Evolutionary conservation across 2,113 vertebrate genomes (phyloP).

Genomic region (Syrrhaptes paradoxus): DNA sequence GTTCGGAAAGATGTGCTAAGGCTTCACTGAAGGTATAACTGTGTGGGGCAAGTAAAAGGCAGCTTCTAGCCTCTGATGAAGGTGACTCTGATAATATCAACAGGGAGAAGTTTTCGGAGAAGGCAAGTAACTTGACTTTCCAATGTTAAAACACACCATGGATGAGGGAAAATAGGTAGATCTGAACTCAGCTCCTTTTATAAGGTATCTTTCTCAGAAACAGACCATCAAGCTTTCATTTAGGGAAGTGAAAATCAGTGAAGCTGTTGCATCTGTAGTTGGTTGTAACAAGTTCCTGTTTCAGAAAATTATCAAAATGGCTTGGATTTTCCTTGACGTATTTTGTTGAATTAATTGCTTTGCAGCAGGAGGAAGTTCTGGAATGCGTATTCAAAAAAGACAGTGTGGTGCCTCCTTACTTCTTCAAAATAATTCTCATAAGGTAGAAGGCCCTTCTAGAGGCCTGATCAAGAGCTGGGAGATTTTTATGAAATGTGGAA

Average conservation of each 20-base stretch:
- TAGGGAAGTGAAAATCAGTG: slow-evolving; percentile 21
- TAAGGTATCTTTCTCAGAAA: background rate
- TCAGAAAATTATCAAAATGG: background rate
- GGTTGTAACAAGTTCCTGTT: slow-evolving; percentile 8
- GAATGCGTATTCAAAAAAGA: background rate
- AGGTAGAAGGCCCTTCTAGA: background rate
- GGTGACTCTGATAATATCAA: background rate
- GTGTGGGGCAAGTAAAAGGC: background rate
- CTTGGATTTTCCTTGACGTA: slow-evolving; percentile 15
- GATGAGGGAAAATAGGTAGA: background rate
- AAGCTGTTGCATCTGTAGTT: background rate
- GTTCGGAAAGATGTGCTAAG: background rate
- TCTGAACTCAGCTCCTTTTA: background rate
- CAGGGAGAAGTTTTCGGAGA: background rate
- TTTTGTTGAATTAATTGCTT: background rate
- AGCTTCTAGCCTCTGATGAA: background rate
- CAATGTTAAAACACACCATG: background rate
- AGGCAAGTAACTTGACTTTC: background rate
- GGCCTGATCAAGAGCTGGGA: background rate
- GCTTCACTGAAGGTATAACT: background rate
- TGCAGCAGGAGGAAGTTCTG: slow-evolving; percentile 25
- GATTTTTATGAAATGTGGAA: background rate
- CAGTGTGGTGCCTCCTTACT: background rate
- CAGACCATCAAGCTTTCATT: background rate
- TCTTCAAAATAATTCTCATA: background rate